Evolutionary conservation across 2,113 vertebrate species (phyloP).

Genomic region (Trogon surrucura): DNA sequence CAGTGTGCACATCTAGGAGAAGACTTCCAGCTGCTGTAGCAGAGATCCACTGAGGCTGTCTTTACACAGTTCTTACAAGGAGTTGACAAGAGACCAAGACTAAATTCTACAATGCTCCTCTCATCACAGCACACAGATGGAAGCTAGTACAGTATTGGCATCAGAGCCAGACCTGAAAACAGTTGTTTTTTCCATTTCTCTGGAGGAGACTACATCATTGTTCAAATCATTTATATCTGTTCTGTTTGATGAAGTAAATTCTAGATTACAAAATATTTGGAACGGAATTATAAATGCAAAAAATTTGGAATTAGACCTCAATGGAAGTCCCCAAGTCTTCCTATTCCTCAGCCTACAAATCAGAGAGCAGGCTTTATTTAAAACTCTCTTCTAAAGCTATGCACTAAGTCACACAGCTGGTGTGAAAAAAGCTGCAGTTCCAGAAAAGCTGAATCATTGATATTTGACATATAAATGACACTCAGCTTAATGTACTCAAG

Average conservation of each 20-base stretch:
- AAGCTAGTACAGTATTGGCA: background rate
- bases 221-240: background rate
- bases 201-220: background rate
- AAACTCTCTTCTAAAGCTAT: background rate
- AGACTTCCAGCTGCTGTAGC: background rate
- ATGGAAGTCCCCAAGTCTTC: background rate
- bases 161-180: background rate
- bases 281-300: background rate
- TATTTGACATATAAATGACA: background rate
- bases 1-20: background rate
- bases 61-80: background rate
- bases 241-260: background rate
- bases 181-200: background rate
- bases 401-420: background rate
- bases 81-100: background rate
- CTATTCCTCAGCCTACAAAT: background rate
- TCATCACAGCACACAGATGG: background rate
- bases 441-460: background rate
- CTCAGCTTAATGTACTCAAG: background rate
- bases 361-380: background rate
- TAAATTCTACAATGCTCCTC: background rate
- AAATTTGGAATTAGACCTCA: background rate
- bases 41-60: background rate
- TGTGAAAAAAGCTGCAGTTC: background rate
- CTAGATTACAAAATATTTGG: background rate